Conservation (phyloP, 2,113 vertebrate genomes). For the Percopsis transmontana region DNA sequence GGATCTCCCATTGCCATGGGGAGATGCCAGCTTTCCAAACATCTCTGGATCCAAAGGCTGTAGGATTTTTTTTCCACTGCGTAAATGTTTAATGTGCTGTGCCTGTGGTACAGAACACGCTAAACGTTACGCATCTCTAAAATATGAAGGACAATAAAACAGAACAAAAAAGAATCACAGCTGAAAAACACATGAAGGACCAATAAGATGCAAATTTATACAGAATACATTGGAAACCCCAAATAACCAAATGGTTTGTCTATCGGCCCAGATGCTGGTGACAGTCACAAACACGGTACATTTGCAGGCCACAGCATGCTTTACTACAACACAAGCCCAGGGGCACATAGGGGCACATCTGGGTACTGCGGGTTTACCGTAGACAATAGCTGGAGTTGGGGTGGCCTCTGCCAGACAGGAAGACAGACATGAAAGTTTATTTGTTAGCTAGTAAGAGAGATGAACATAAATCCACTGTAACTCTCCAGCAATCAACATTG, state of each 20-base stretch:
- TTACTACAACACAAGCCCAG: constrained; percentile 37
- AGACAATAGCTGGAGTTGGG: constrained; percentile 86
- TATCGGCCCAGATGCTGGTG: constrained; percentile 1
- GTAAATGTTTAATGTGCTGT: constrained; percentile 18
- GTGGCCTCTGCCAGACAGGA: constrained; percentile 89
- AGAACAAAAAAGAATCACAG: not conserved
- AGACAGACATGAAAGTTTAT: constrained; percentile 78
- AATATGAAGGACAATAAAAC: not conserved
- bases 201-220: not conserved
- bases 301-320: constrained; percentile 58
- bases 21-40: constrained; percentile 33
- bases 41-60: constrained; percentile 20
- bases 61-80: not conserved
- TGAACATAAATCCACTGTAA: constrained; percentile 28
- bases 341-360: constrained; percentile 40
- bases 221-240: not conserved
- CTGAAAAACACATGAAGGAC: not conserved
- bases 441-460: too few relatives aligned
- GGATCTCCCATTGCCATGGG: constrained; percentile 22
- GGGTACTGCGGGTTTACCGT: constrained; percentile 88
- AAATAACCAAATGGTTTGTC: not conserved
- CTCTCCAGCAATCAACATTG: constrained; percentile 39
- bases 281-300: constrained; percentile 12
- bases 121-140: constrained; percentile 2
- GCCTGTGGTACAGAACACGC: constrained; percentile 13